Conservation (phyloP, 1,140 invertebrate genomes). For the Eupristina koningsbergeri region DNA sequence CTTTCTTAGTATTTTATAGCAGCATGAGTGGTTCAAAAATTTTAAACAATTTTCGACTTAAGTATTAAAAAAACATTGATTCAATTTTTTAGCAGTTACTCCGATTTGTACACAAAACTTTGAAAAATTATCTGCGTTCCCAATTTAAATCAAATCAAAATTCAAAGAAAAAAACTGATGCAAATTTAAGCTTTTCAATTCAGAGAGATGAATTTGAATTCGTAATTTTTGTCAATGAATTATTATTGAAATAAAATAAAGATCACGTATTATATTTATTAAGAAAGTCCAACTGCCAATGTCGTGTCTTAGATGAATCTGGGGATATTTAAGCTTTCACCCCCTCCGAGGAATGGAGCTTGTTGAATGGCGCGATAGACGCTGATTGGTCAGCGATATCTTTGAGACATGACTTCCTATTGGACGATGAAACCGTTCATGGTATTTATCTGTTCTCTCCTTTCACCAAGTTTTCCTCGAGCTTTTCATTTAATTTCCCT, state of each 20-base stretch:
- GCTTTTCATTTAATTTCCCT: not conserved
- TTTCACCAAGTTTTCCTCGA: not conserved
- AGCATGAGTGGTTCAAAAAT: too few relatives aligned
- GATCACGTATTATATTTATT: conserved; percentile 5
- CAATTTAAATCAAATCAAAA: not conserved
- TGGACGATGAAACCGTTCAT: conserved; percentile 4
- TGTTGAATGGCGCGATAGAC: conserved; percentile 46
- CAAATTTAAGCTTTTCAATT: too few relatives aligned
- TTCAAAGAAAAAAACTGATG: too few relatives aligned
- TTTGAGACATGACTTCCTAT: conserved; percentile 25
- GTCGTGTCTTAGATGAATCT: conserved; percentile 16
- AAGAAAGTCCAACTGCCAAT: conserved; percentile 23
- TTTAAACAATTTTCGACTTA: too few relatives aligned
- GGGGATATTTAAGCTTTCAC: conserved; percentile 56
- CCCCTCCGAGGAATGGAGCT: conserved; percentile 52
- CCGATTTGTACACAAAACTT: too few relatives aligned
- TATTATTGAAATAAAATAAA: not conserved
- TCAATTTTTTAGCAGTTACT: too few relatives aligned
- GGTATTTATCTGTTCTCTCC: not conserved
- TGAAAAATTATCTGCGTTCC: not conserved
- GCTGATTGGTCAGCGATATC: conserved; percentile 55
- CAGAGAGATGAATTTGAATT: not conserved
- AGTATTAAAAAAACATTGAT: not conserved
- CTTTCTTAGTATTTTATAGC: not conserved
- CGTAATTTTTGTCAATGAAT: not conserved